These are phyloP conservation scores for Saccostrea cuccullata DNA, from an alignment of 1,140 invertebrate species.

Conservation along the genomic window DNA sequence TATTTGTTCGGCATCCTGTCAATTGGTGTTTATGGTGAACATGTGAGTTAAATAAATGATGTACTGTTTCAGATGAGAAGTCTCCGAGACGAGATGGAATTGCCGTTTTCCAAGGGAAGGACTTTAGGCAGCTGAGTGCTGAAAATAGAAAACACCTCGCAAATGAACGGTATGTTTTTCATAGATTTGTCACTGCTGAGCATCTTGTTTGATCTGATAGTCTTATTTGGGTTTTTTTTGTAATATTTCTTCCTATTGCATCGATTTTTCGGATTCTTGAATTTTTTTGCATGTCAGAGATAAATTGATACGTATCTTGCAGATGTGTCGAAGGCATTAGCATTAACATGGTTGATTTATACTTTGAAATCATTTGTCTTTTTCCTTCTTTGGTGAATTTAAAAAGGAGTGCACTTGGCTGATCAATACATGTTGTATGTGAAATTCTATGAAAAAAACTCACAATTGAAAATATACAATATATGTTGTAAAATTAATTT, in stretches of 20 bases:
- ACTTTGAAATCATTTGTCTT: background rate
- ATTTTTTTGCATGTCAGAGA: background rate
- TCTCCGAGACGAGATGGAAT: background rate
- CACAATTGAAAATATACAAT: no score
- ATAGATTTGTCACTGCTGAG: background rate
- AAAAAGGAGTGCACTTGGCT: no score
- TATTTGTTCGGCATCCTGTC: no score
- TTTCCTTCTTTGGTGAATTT: no score
- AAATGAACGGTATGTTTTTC: slow-evolving; percentile 13
- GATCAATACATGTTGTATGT: no score
- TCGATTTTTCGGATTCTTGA: background rate
- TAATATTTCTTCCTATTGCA: background rate
- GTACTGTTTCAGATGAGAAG: background rate
- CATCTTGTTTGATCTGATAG: background rate
- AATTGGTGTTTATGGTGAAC: no score
- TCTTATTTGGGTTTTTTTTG: background rate
- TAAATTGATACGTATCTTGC: background rate
- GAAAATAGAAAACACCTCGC: background rate
- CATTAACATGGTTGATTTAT: background rate
- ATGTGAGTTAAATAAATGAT: background rate
- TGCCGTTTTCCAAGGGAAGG: background rate
- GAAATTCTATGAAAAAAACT: no score
- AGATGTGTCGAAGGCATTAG: background rate
- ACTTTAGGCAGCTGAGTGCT: background rate
- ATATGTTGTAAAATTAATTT: no score